Percentiles rank a stretch among this genome's conserved stretches.
Conservation (phyloP, 2,797 vertebrate genomes). For the Pelochelys cantorii region DNA sequence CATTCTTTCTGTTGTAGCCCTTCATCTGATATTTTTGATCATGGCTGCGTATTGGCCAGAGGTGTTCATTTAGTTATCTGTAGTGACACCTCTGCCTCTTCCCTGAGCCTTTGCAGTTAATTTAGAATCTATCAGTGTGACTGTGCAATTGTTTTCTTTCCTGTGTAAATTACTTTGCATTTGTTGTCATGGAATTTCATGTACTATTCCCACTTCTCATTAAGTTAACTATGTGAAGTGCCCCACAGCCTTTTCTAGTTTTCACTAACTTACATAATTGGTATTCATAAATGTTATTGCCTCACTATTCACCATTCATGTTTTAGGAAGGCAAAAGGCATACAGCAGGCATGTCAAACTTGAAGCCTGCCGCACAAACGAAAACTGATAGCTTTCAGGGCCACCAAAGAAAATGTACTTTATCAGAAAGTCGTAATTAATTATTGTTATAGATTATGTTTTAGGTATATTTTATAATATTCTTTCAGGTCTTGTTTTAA, state of each 20-base stretch:
- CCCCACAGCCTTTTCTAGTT: conserved; percentile 11
- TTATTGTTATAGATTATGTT: too few species aligned
- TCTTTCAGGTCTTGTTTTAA: too few species aligned
- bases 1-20: not conserved
- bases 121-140: not conserved
- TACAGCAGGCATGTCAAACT: not conserved
- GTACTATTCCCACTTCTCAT: not conserved
- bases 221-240: not conserved
- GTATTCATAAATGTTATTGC: not conserved
- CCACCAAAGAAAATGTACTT: too few species aligned
- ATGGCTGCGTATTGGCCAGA: not conserved
- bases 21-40: not conserved
- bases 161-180: not conserved
- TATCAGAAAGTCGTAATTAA: too few species aligned
- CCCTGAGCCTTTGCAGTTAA: not conserved
- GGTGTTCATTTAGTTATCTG: not conserved
- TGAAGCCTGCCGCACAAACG: too few species aligned
- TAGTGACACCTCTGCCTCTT: not conserved
- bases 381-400: too few species aligned
- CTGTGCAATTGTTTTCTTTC: not conserved
- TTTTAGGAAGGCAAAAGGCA: not conserved
- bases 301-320: not conserved
- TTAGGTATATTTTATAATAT: too few species aligned
- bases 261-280: conserved; percentile 14
- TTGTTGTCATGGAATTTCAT: not conserved